These are phyloP conservation scores for Cygnus atratus DNA, from an alignment of 2,113 vertebrate genomes.

Conservation along the genomic window DNA sequence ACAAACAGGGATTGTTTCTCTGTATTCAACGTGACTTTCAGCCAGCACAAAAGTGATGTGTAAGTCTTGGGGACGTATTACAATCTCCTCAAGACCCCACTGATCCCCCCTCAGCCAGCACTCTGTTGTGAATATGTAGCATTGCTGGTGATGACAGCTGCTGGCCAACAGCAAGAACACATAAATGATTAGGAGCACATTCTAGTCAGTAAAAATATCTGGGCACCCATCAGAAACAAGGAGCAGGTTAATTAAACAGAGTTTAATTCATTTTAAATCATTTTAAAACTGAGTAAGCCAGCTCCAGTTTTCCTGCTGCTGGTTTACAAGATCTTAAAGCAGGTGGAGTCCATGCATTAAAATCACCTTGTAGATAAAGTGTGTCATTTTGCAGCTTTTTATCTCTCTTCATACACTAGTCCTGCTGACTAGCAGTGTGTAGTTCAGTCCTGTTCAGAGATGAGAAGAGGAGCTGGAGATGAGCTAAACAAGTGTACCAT, in stretches of 20 bases:
- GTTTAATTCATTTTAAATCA: no score
- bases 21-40: background rate
- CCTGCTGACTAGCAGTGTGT: background rate
- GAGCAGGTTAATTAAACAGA: background rate
- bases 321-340: background rate
- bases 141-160: background rate
- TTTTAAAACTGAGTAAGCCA: background rate
- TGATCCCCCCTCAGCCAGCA: background rate
- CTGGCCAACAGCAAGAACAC: background rate
- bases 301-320: background rate
- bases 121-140: background rate
- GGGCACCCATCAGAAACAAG: background rate
- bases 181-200: background rate
- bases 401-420: background rate
- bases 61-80: background rate
- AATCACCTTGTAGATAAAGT: fast-evolving
- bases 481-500: background rate
- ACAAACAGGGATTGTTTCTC: background rate
- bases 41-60: background rate
- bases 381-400: background rate
- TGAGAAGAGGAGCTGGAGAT: background rate
- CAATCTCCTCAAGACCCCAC: background rate
- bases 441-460: background rate
- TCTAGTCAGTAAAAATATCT: background rate
- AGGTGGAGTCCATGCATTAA: background rate